Conservation (phyloP, 2,888 invertebrate genomes). For the Ichneumoninae sp. region DNA sequence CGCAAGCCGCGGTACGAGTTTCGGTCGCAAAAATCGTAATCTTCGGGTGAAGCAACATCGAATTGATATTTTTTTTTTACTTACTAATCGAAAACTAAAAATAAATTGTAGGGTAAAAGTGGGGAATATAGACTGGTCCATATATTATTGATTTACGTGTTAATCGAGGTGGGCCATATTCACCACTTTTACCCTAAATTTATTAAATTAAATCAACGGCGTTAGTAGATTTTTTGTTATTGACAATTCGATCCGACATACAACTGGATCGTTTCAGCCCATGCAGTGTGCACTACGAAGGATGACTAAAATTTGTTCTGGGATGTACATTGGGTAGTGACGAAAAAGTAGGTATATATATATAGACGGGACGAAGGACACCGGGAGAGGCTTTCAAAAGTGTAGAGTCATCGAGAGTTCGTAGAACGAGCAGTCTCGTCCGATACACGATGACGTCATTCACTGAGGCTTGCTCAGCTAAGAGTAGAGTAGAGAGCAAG, state of each 20-base stretch:
- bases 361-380: slow-evolving; percentile 25
- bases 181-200: background rate
- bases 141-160: no score
- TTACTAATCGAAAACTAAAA: background rate
- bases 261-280: background rate
- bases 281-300: background rate
- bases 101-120: background rate
- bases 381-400: slow-evolving; percentile 40
- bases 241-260: background rate
- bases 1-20: background rate
- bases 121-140: no score
- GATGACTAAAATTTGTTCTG: background rate
- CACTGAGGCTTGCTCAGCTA: slow-evolving; percentile 68
- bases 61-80: background rate
- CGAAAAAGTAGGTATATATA: slow-evolving; percentile 7
- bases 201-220: background rate
- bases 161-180: no score
- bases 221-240: background rate
- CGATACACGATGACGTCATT: slow-evolving; percentile 68
- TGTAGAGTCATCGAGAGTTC: slow-evolving; percentile 51
- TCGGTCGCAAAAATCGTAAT: background rate
- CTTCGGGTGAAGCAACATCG: background rate
- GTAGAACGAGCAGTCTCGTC: slow-evolving; percentile 58
- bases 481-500: slow-evolving; percentile 11
- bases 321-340: background rate